These are phyloP conservation scores for Rhinogobio ventralis DNA, from an alignment of 2,797 vertebrate genomes.

Conservation along the genomic window DNA sequence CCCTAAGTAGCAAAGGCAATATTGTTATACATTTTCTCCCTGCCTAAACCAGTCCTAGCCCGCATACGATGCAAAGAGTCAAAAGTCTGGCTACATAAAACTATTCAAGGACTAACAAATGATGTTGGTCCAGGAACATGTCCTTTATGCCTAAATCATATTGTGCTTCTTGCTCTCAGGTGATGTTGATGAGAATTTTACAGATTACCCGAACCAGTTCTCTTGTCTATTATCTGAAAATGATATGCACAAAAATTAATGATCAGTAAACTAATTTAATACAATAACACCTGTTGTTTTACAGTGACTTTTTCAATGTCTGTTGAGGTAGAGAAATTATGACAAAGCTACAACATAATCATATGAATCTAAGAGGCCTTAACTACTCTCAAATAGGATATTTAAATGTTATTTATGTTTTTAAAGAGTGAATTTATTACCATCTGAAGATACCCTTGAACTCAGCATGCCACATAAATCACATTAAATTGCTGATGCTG, in stretches of 20 bases:
- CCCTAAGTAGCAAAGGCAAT: background rate
- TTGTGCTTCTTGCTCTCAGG: background rate
- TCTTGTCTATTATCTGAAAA: background rate
- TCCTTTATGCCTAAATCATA: background rate
- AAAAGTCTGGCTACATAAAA: background rate
- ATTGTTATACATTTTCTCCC: background rate
- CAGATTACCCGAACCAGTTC: background rate
- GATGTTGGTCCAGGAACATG: background rate
- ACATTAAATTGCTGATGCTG: background rate
- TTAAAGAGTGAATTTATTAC: background rate
- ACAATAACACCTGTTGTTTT: background rate
- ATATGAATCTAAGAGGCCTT: background rate
- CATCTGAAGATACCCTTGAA: background rate
- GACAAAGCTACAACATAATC: background rate
- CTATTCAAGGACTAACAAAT: background rate
- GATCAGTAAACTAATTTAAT: background rate
- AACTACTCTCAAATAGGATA: background rate
- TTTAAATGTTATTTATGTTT: constrained; percentile 10
- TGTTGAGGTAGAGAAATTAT: background rate
- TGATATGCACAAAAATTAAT: background rate
- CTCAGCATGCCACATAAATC: constrained; percentile 32
- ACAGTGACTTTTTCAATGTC: background rate
- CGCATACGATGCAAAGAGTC: background rate
- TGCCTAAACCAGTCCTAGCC: background rate
- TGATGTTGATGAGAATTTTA: background rate